Percentiles rank a stretch among this genome's conserved stretches.
Evolutionary conservation across 2,888 invertebrate species (phyloP).

Genomic region (Polietes domitor): DNA sequence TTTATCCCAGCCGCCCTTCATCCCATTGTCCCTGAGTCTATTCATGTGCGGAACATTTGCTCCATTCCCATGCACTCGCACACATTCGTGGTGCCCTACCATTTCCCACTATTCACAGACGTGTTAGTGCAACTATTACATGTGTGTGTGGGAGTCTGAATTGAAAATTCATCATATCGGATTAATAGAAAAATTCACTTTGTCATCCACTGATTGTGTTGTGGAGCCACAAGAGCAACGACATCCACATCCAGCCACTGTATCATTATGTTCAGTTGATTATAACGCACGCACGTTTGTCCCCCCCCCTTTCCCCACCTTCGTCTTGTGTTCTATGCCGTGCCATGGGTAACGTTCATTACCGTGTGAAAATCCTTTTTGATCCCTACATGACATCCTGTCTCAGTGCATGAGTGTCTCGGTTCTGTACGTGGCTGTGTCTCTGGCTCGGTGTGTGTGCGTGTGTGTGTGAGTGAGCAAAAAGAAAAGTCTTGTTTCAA

Average conservation of each 20-base stretch:
- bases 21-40: slow-evolving; percentile 5
- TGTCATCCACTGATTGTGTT: slow-evolving; percentile 45
- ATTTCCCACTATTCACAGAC: not conserved
- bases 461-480: slow-evolving; percentile 35
- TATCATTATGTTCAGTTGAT: slow-evolving; percentile 53
- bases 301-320: slow-evolving; percentile 19
- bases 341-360: slow-evolving; percentile 11
- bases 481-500: slow-evolving; percentile 27
- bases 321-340: not conserved
- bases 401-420: slow-evolving; percentile 19
- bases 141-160: slow-evolving; percentile 44
- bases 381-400: slow-evolving; percentile 61
- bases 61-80: not conserved
- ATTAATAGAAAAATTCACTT: slow-evolving; percentile 57
- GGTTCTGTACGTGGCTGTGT: not conserved
- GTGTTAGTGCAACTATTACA: slow-evolving; percentile 2
- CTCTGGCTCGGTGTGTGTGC: not conserved
- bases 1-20: slow-evolving; percentile 8
- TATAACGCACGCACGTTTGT: slow-evolving; percentile 5
- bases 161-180: slow-evolving; percentile 63
- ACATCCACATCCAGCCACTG: slow-evolving; percentile 5
- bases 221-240: slow-evolving; percentile 9
- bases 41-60: not conserved
- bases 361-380: slow-evolving; percentile 62
- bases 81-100: not conserved